A percentile compares a stretch with the other conserved stretches of the same genome.
Evolutionary conservation across 2,797 vertebrate genomes (phyloP).

Genomic region (Sebastiscus albofasciatus): DNA sequence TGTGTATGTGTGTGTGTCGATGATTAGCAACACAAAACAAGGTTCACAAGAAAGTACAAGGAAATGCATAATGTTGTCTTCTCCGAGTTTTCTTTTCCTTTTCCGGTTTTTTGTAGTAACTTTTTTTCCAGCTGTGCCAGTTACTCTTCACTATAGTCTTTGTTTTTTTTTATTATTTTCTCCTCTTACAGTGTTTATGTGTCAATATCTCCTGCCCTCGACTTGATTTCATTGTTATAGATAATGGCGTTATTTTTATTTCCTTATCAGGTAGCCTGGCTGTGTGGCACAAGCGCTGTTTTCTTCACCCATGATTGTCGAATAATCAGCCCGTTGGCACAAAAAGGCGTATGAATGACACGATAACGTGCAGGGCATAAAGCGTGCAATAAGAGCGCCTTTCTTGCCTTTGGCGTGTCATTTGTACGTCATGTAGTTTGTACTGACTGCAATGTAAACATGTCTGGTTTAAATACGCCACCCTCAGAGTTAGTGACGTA

Average conservation of each 20-base stretch:
- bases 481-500: too few relatives aligned
- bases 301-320: not conserved
- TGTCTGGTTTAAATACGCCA: too few relatives aligned
- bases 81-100: not conserved
- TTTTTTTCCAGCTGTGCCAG: not conserved
- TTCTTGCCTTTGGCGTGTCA: too few relatives aligned
- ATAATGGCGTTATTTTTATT: not conserved
- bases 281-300: not conserved
- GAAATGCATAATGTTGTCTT: not conserved
- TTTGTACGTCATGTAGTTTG: too few relatives aligned
- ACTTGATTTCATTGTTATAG: not conserved
- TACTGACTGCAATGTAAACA: too few relatives aligned
- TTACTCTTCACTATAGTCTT: not conserved
- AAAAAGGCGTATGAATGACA: too few relatives aligned
- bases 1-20: not conserved
- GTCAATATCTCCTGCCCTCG: not conserved
- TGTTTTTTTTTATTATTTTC: not conserved
- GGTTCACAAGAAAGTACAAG: not conserved
- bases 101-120: not conserved
- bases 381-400: rapidly evolving
- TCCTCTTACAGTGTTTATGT: not conserved
- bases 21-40: slow-evolving; percentile 10
- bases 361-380: too few relatives aligned
- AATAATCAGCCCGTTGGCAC: not conserved
- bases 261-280: not conserved